Evolutionary conservation across 2,797 vertebrate species (phyloP).

Genomic region (Rhincodon typus): DNA sequence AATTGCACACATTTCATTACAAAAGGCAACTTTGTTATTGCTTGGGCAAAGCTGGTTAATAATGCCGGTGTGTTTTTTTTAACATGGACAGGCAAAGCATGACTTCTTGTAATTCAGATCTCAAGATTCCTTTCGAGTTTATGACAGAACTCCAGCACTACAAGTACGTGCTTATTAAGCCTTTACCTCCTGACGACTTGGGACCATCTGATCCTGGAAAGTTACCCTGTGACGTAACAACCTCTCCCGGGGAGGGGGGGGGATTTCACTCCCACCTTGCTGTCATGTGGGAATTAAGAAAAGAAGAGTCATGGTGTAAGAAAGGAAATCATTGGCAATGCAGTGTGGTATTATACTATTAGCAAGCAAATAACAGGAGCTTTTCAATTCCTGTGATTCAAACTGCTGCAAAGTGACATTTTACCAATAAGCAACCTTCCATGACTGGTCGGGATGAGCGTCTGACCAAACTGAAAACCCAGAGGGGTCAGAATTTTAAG

Average conservation of each 20-base stretch:
- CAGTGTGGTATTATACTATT: constrained; percentile 33
- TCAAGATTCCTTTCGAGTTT: constrained; percentile 37
- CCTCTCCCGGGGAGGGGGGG: constrained; percentile 31
- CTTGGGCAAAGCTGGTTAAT: constrained; percentile 25
- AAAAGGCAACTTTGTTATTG: constrained; percentile 17
- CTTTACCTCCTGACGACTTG: constrained; percentile 37
- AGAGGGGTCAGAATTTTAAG: background rate
- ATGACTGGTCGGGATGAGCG: constrained; percentile 17
- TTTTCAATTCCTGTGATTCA: constrained; percentile 4
- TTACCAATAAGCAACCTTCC: background rate
- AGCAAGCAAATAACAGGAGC: constrained; percentile 35
- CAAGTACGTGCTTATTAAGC: constrained; percentile 34
- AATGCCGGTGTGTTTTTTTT: background rate
- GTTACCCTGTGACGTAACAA: constrained; percentile 37
- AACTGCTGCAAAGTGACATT: constrained; percentile 14
- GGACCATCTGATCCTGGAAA: constrained; percentile 37
- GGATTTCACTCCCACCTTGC: constrained; percentile 36
- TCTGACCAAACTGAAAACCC: background rate
- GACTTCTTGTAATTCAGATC: constrained; percentile 11
- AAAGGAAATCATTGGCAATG: constrained; percentile 30
- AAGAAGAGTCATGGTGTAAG: constrained; percentile 35
- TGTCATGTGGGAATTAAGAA: constrained; percentile 38
- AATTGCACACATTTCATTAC: background rate
- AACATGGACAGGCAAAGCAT: constrained; percentile 33
- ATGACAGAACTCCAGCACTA: constrained; percentile 35